Evolutionary conservation across 2,888 invertebrate genomes (phyloP), one percentile per base, ranked within the genome.

Genomic region (Timema podura): DNA sequence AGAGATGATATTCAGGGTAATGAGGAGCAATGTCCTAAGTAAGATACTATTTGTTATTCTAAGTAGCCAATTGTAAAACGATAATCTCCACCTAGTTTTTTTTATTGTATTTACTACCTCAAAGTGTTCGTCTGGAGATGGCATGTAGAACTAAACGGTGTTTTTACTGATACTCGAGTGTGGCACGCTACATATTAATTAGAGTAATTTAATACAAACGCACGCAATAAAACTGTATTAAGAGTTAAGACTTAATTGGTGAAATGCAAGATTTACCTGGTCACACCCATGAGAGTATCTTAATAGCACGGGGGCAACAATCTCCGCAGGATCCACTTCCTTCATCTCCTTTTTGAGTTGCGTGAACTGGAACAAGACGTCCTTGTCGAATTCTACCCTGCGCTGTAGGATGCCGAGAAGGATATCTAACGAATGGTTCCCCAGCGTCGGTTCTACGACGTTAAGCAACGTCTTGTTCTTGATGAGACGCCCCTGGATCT

Each of bases 371-470:
- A 88, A 85, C 61, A 96, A 82, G 68, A 93, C 93, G 70, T 95
- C 93, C 81, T 96, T 96, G 83, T 96, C 96, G 78, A 91, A 91
- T 80, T 96, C 93, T 64, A 96, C 94, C 73, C 96, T 85, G 45
- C 90, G 87, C 65, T 91, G 88, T 57, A 96, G 83, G 65, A 84
- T 83, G 30, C 82, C 86, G 72, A 95, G 83, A 68, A 96, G 84
- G 80, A 92, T 91, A 77, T 92, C 89, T 76, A 95, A 80, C 5
- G 90, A 89, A 48, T 91, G 91, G 79, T 93, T 93, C 78, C 92
- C 92, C 75, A 95, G 84, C 71, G 93, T 89, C 64, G 95, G 85
- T 75, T 85, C 85, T 13, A 84, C 81, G 9, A 84, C 82, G 76
- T 85, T 95, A 73, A 95, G 84, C 51, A 96, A 83, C 0, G 93